These are phyloP conservation scores for Cantharis rustica DNA, from an alignment of 2,888 invertebrate species.

Conservation along the genomic window DNA sequence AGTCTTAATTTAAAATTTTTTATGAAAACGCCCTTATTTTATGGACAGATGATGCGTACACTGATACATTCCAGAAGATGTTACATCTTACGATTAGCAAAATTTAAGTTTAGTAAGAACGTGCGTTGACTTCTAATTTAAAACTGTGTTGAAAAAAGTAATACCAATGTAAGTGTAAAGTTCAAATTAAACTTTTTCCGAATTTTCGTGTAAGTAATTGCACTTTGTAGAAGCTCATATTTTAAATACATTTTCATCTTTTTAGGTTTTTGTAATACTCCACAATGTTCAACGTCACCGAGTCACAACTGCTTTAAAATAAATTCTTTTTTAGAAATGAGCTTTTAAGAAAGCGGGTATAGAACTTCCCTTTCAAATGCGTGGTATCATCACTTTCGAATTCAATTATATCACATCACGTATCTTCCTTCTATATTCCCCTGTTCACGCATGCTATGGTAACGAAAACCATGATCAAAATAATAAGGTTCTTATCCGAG, in stretches of 20 bases:
- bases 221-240: not conserved
- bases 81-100: not conserved
- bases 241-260: not conserved
- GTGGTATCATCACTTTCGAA: not conserved
- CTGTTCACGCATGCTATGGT: not conserved
- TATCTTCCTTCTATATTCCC: not conserved
- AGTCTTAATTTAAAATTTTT: not conserved
- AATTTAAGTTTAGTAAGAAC: not conserved
- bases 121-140: not conserved
- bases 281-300: not conserved
- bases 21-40: not conserved
- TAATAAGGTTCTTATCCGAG: not conserved
- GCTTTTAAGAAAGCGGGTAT: not conserved
- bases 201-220: not conserved
- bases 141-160: not conserved
- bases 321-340: not conserved
- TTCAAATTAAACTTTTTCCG: not conserved
- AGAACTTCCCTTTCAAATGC: not conserved
- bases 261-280: not conserved
- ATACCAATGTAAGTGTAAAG: not conserved
- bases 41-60: not conserved
- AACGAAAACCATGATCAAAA: not conserved
- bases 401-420: constrained; percentile 2
- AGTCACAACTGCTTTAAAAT: not conserved
- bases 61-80: not conserved